Conservation (phyloP, 2,888 invertebrate genomes). For the Bhutanitis thaidina region DNA sequence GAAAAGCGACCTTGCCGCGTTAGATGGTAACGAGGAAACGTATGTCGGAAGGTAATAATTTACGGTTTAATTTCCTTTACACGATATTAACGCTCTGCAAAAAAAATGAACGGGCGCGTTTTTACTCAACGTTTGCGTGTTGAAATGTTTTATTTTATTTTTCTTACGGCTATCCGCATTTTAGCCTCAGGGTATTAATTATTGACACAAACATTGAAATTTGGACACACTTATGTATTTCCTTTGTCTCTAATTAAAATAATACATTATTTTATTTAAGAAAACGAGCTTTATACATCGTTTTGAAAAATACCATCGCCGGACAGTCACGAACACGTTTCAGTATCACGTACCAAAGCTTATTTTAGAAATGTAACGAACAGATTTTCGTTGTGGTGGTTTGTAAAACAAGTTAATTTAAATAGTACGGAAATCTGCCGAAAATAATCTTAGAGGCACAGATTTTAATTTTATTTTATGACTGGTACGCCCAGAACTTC, state of each 20-base stretch:
- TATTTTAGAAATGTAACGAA: too few species aligned
- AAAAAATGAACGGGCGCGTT: slow-evolving; percentile 42
- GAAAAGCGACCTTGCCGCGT: slow-evolving; percentile 35
- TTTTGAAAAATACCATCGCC: too few species aligned
- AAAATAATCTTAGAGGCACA: too few species aligned
- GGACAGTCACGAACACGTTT: too few species aligned
- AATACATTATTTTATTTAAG: too few species aligned
- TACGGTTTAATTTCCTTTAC: slow-evolving; percentile 42
- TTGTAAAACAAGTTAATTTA: too few species aligned
- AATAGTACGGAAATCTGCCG: too few species aligned
- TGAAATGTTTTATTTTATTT: slow-evolving; percentile 23
- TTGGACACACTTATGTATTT: slow-evolving; percentile 10
- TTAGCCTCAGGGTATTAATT: slow-evolving; percentile 11
- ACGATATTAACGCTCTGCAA: slow-evolving; percentile 43
- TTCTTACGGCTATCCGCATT: slow-evolving; percentile 18
- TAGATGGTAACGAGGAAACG: slow-evolving; percentile 38
- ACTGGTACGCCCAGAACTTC: too few species aligned
- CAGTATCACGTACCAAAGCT: too few species aligned
- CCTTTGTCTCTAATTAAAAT: slow-evolving; percentile 15
- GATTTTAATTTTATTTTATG: too few species aligned
- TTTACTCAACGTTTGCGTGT: slow-evolving; percentile 40
- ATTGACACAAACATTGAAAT: slow-evolving; percentile 6
- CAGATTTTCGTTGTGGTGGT: too few species aligned
- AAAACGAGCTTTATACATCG: too few species aligned
- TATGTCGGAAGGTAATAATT: slow-evolving; percentile 47